Evolutionary conservation across 2,888 invertebrate species (phyloP).

Genomic region (Polia nebulosa): DNA sequence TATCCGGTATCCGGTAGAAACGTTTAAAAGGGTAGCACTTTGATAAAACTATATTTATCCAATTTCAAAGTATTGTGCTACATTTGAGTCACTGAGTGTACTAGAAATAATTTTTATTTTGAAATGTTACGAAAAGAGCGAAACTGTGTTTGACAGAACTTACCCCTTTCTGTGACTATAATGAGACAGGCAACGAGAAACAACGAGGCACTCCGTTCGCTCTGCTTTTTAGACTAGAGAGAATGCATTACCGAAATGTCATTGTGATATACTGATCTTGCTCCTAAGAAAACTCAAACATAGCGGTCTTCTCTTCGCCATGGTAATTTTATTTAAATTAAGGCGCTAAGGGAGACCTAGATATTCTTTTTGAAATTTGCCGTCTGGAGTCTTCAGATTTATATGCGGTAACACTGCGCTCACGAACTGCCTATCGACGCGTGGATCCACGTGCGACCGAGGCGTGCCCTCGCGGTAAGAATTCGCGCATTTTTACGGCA

Average conservation of each 20-base stretch:
- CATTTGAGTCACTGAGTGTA: slow-evolving; percentile 52
- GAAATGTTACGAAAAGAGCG: slow-evolving; percentile 69
- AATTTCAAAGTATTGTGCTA: slow-evolving; percentile 51
- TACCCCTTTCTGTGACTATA: slow-evolving; percentile 76
- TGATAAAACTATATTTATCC: slow-evolving; percentile 68
- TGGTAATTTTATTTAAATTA: slow-evolving; percentile 67
- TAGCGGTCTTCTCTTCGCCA: slow-evolving; percentile 20
- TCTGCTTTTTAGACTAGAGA: slow-evolving; percentile 74
- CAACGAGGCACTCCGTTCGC: slow-evolving; percentile 69
- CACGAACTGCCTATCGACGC: slow-evolving; percentile 86
- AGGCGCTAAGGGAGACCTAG: slow-evolving; percentile 56
- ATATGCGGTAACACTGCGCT: slow-evolving; percentile 74
- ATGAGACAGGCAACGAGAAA: slow-evolving; percentile 78
- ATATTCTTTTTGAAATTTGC: slow-evolving; percentile 65
- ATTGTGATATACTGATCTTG: slow-evolving; percentile 69
- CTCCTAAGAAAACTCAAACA: slow-evolving; percentile 57
- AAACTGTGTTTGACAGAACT: slow-evolving; percentile 69
- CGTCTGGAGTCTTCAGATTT: slow-evolving; percentile 61
- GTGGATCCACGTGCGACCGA: slow-evolving; percentile 87
- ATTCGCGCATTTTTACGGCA: slow-evolving; percentile 88
- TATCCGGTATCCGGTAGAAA: slow-evolving; percentile 72
- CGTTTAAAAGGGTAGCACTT: slow-evolving; percentile 71
- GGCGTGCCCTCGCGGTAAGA: slow-evolving; percentile 83
- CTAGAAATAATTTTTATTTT: slow-evolving; percentile 67
- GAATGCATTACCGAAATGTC: slow-evolving; percentile 75